These are phyloP conservation scores for Ectropis crepuscularia DNA, from an alignment of 2,888 invertebrate species.

Conservation along the genomic window DNA sequence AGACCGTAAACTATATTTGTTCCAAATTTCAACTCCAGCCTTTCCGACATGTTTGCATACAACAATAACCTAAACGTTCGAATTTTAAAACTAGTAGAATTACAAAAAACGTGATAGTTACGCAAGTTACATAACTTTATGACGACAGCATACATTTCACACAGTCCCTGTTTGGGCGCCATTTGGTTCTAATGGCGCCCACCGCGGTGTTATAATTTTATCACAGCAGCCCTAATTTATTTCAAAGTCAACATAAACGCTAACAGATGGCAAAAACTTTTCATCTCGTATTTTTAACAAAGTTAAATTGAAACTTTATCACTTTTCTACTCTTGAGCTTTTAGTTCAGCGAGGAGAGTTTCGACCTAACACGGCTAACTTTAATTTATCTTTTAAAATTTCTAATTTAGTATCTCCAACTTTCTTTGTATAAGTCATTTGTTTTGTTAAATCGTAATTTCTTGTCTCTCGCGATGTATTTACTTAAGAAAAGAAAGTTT, in stretches of 20 bases:
- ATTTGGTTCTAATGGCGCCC: slow-evolving; percentile 39
- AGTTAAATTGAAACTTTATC: slow-evolving; percentile 13
- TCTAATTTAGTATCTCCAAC: no score
- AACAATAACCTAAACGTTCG: neutral
- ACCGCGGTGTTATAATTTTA: slow-evolving; percentile 32
- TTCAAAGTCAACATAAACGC: slow-evolving; percentile 19
- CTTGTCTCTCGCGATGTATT: no score
- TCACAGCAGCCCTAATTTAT: slow-evolving; percentile 28
- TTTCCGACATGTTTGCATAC: neutral
- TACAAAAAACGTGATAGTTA: no score
- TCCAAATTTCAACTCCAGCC: no score
- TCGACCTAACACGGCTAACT: neutral
- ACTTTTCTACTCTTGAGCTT: neutral
- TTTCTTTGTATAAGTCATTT: no score
- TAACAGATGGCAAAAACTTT: slow-evolving; percentile 15
- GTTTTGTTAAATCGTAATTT: no score
- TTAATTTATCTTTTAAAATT: neutral
- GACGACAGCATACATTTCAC: neutral
- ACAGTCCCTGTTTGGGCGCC: slow-evolving; percentile 28
- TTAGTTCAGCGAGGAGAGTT: neutral
- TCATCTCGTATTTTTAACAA: slow-evolving; percentile 10
- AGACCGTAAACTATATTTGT: no score
- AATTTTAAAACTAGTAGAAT: no score
- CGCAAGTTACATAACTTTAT: neutral
- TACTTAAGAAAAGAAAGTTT: no score